Percentiles rank a stretch among this genome's conserved stretches.
Conservation (phyloP, 2,797 vertebrate genomes). For the Sebastolobus altivelis region DNA sequence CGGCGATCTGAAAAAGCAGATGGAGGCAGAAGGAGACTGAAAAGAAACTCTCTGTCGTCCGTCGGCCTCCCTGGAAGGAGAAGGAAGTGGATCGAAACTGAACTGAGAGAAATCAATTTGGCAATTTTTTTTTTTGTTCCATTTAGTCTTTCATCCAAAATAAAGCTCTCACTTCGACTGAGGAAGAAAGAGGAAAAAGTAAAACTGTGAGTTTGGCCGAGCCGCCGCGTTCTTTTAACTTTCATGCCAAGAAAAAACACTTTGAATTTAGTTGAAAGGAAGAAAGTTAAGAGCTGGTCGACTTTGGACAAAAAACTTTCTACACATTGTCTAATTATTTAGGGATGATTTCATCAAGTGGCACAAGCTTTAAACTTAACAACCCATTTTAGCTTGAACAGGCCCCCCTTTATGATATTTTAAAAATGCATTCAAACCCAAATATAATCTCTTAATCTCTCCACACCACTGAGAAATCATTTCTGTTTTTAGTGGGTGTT, state of each 20-base stretch:
- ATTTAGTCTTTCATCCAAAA: slow-evolving; percentile 47
- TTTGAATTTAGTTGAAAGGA: slow-evolving; percentile 65
- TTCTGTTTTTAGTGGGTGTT: too few species aligned
- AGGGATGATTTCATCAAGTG: slow-evolving; percentile 29
- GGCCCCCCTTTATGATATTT: too few species aligned
- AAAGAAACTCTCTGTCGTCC: slow-evolving; percentile 11
- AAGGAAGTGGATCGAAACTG: slow-evolving; percentile 9
- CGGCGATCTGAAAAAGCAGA: slow-evolving; percentile 62
- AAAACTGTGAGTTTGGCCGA: slow-evolving; percentile 49
- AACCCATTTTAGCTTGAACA: background rate
- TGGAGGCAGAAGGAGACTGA: slow-evolving; percentile 45
- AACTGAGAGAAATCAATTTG: slow-evolving; percentile 45
- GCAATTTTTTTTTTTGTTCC: slow-evolving; percentile 46
- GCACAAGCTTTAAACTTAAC: background rate
- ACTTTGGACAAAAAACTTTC: slow-evolving; percentile 42
- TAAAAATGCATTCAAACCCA: background rate
- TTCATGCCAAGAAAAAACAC: slow-evolving; percentile 57
- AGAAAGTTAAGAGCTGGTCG: slow-evolving; percentile 45
- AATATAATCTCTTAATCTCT: too few species aligned
- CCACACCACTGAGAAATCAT: too few species aligned
- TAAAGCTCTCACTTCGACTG: slow-evolving; percentile 40
- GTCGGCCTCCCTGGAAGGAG: slow-evolving; percentile 49
- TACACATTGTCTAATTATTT: slow-evolving; percentile 36
- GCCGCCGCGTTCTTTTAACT: slow-evolving; percentile 38
- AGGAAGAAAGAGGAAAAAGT: slow-evolving; percentile 50